A percentile compares a stretch with the other conserved stretches of the same genome.
phyloP scores from a whole-genome alignment of 1,140 invertebrate species.

The Leptinotarsa undecemlineata region DNA sequence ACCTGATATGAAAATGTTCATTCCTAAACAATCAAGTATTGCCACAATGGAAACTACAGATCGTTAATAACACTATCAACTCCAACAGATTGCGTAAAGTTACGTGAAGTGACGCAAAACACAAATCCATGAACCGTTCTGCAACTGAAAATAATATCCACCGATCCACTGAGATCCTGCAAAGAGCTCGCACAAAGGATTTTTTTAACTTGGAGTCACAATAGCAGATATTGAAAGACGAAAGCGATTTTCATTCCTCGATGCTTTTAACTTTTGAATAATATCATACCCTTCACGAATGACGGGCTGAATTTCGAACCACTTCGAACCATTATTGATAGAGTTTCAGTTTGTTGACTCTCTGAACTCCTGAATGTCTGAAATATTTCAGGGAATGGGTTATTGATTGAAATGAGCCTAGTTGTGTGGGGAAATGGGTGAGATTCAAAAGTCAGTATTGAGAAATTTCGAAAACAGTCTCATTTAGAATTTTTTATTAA shows the following conservation, averaged over 20 bases:
- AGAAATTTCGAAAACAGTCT: too few relatives aligned
- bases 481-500: too few relatives aligned
- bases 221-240: background rate
- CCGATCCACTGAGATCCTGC: background rate
- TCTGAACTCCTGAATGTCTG: background rate
- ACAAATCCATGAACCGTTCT: too few relatives aligned
- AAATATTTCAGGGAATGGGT: background rate
- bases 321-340: conserved; percentile 2
- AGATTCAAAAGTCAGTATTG: too few relatives aligned
- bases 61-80: too few relatives aligned
- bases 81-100: too few relatives aligned
- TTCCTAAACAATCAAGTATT: too few relatives aligned
- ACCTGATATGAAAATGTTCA: too few relatives aligned
- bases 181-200: background rate
- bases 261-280: conserved; percentile 3
- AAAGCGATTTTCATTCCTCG: background rate
- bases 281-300: conserved; percentile 2
- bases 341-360: background rate
- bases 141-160: too few relatives aligned
- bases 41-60: too few relatives aligned
- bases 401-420: background rate
- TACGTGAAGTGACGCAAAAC: too few relatives aligned
- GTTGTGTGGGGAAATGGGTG: too few relatives aligned
- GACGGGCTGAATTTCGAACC: background rate
- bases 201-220: background rate